Evolutionary conservation across 1,140 invertebrate species (phyloP), one percentile per base, ranked within the genome.

Genomic region (Piezodorus guildinii): DNA sequence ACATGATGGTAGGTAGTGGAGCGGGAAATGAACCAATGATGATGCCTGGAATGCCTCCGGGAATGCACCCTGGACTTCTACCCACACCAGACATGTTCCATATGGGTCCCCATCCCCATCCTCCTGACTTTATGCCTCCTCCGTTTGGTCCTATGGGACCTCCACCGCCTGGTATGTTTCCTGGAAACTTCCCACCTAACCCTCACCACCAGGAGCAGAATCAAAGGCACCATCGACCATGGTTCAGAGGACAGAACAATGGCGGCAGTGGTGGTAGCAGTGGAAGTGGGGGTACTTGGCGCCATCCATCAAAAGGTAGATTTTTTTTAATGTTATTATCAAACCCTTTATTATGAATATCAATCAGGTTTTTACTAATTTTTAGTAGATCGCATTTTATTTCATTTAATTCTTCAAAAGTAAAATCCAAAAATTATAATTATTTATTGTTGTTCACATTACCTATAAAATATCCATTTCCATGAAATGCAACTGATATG

Each of bases 51-150:
- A 46, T 61, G 16, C 30, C 51, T 19, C 60, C 60, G 45, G 64
- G 64, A n/a, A 61, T 64, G 15, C 66, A 51, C 21, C 62, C 62
- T 19, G 66, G 64, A 44, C 62, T 67, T 46, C 54, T 67, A 51
- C 62, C 62, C 4, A 63, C 66, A n/a, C 62, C 60, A 12, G 63
- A 62, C 2, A 67, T 67, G 54, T 46, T 19, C 9, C 59, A 39
- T 30, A 60, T 62, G 52, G 61, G 60, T 27, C 44, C 19, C 14
- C 59, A 59, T 17, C 60, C 60, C 23, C 59, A 51, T 54, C 52
- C 44, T n/a, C 27, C 39, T 14, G 39, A 17, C 1, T 39, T 44
- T 58, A 60, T 63, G 60, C 17, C 23, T 16, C 21, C 46, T 16
- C 30, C 45, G 0, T 43, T 34, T 15, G 21, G 25, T 15, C 62